A percentile compares a stretch with the other conserved stretches of the same genome.
Conservation (phyloP, 2,797 vertebrate species). For the Manis crassicaudata region DNA sequence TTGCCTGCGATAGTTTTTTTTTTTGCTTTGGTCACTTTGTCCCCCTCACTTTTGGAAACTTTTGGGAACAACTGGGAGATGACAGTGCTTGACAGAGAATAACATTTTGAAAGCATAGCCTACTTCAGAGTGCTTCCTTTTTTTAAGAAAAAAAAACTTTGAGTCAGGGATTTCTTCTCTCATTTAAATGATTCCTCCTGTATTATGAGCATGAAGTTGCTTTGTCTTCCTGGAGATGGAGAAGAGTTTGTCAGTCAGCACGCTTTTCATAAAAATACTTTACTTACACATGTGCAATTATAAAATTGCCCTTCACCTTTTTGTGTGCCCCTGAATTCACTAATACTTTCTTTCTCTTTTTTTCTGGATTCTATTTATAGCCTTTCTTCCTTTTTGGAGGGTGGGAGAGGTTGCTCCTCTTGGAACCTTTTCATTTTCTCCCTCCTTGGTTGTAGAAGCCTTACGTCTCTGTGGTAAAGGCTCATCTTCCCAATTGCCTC, state of each 20-base stretch:
- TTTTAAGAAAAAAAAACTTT: not conserved
- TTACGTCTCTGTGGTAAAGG: not conserved
- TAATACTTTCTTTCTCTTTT: not conserved
- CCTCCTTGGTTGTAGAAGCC: not conserved
- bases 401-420: not conserved
- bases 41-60: not conserved
- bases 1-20: not conserved
- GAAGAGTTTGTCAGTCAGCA: not conserved
- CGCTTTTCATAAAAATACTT: slow-evolving; percentile 40
- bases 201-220: not conserved
- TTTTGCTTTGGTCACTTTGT: not conserved
- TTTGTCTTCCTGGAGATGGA: not conserved
- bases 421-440: not conserved
- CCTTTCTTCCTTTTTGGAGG: not conserved
- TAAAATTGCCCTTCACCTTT: not conserved
- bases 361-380: not conserved
- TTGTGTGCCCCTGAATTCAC: not conserved
- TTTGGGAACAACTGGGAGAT: not conserved
- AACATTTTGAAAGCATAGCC: not conserved
- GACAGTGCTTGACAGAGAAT: not conserved
- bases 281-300: not conserved
- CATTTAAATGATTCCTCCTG: not conserved
- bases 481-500: not conserved
- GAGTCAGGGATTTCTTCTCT: not conserved
- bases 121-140: not conserved